These are phyloP conservation scores for Phrixothrix hirtus DNA, from an alignment of 2,888 invertebrate genomes.

Conservation along the genomic window DNA sequence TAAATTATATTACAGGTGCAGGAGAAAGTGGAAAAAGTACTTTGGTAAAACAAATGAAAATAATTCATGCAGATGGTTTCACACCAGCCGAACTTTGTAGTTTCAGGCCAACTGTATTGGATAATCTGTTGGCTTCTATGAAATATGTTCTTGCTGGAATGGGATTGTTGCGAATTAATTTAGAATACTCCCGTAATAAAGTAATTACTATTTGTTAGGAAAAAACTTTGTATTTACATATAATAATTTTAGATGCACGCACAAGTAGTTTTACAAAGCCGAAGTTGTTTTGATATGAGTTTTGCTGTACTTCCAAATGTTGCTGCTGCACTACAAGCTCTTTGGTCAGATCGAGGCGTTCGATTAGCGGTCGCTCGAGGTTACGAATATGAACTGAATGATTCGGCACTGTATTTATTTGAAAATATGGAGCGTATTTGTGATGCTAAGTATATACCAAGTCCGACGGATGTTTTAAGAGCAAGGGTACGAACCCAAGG, in stretches of 20 bases:
- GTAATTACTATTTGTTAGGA: slow-evolving; percentile 37
- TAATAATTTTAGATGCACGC: slow-evolving; percentile 55
- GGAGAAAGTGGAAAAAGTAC: slow-evolving; percentile 72
- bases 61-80: slow-evolving; percentile 69
- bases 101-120: slow-evolving; percentile 66
- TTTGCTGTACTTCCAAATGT: slow-evolving; percentile 60
- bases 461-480: slow-evolving; percentile 66
- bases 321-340: slow-evolving; percentile 59
- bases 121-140: slow-evolving; percentile 68
- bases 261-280: slow-evolving; percentile 58
- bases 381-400: slow-evolving; percentile 69
- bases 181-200: slow-evolving; percentile 64
- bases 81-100: slow-evolving; percentile 63
- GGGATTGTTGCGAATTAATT: slow-evolving; percentile 65
- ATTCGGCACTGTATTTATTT: slow-evolving; percentile 68
- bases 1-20: slow-evolving; percentile 56
- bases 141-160: slow-evolving; percentile 69
- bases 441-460: slow-evolving; percentile 65
- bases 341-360: slow-evolving; percentile 68
- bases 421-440: slow-evolving; percentile 69
- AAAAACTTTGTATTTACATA: neutral
- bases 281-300: slow-evolving; percentile 62
- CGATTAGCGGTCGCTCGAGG: slow-evolving; percentile 66
- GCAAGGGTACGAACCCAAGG: slow-evolving; percentile 68
- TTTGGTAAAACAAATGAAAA: slow-evolving; percentile 71